Percentiles rank a stretch among this genome's conserved stretches.
Conservation (phyloP, 2,888 invertebrate genomes). For the Drepanosiphum platanoidis region DNA sequence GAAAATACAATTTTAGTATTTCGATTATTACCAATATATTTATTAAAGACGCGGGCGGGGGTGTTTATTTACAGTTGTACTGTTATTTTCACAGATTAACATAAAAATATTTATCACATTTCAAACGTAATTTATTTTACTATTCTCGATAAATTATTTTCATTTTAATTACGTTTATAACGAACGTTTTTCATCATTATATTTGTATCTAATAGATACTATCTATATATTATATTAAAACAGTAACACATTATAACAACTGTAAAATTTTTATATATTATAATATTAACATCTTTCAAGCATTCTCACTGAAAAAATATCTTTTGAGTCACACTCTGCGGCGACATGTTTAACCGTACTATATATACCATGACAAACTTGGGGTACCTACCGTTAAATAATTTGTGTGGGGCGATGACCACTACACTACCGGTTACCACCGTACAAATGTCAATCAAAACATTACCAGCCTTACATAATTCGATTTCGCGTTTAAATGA, state of each 20-base stretch:
- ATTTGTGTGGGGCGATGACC: slow-evolving; percentile 32
- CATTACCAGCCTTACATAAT: slow-evolving; percentile 39
- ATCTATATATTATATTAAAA: no score
- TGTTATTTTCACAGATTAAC: background rate
- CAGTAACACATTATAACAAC: no score
- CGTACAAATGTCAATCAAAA: slow-evolving; percentile 54
- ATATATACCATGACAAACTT: background rate
- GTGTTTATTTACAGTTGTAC: no score
- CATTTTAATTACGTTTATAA: background rate
- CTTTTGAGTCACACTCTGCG: background rate
- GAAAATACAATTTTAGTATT: background rate
- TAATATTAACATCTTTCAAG: no score
- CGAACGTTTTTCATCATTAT: background rate
- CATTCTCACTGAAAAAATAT: no score
- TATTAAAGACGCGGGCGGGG: no score
- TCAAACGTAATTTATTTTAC: background rate
- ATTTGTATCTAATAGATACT: no score
- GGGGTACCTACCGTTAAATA: background rate
- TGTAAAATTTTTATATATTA: no score
- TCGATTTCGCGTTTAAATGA: slow-evolving; percentile 54
- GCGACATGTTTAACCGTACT: background rate
- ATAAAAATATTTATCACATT: background rate
- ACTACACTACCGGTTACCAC: background rate
- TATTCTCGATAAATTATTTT: background rate
- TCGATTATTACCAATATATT: background rate